These are phyloP conservation scores for Drosophila barbarae DNA, from an alignment of 2,888 invertebrate species.

Conservation along the genomic window DNA sequence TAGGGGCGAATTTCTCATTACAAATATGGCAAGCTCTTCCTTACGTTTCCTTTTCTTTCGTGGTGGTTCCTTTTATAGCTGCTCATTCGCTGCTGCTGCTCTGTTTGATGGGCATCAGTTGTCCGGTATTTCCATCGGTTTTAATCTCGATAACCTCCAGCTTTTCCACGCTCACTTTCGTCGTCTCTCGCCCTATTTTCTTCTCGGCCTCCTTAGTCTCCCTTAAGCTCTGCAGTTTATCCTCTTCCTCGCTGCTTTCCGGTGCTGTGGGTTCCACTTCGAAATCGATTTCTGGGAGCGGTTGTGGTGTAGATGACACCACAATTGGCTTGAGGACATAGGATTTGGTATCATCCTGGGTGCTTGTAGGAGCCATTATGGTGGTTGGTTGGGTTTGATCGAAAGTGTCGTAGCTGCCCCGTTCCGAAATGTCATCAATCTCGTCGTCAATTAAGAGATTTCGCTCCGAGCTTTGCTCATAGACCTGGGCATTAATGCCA, in stretches of 20 bases:
- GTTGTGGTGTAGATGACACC: conserved; percentile 73
- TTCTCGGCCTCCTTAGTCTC: conserved; percentile 51
- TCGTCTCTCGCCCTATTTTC: conserved; percentile 45
- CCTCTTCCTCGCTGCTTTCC: conserved; percentile 42
- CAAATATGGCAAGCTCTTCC: conserved; percentile 66
- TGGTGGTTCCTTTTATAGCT: background rate
- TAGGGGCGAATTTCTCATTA: conserved; percentile 60
- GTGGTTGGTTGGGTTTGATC: conserved; percentile 56
- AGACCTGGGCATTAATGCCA: conserved; percentile 74
- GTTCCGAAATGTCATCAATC: conserved; percentile 74
- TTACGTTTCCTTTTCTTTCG: conserved; percentile 4
- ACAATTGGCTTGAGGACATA: conserved; percentile 75
- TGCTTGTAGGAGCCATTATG: conserved; percentile 50
- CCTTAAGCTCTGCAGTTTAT: conserved; percentile 53
- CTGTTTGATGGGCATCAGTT: conserved; percentile 72
- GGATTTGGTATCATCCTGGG: conserved; percentile 50
- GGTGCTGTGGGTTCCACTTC: conserved; percentile 34
- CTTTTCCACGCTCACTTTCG: conserved; percentile 78
- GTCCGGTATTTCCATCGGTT: conserved; percentile 78
- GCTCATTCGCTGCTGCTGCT: conserved; percentile 23
- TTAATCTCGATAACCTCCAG: conserved; percentile 80
- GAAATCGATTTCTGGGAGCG: conserved; percentile 29
- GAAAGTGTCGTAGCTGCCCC: conserved; percentile 68
- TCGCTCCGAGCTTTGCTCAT: conserved; percentile 77
- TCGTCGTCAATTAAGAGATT: conserved; percentile 78